Percentiles rank a stretch among this genome's conserved stretches.
These are phyloP conservation scores for Amblyjoppa fuscipennis DNA, from an alignment of 2,888 invertebrate genomes.

Conservation along the genomic window DNA sequence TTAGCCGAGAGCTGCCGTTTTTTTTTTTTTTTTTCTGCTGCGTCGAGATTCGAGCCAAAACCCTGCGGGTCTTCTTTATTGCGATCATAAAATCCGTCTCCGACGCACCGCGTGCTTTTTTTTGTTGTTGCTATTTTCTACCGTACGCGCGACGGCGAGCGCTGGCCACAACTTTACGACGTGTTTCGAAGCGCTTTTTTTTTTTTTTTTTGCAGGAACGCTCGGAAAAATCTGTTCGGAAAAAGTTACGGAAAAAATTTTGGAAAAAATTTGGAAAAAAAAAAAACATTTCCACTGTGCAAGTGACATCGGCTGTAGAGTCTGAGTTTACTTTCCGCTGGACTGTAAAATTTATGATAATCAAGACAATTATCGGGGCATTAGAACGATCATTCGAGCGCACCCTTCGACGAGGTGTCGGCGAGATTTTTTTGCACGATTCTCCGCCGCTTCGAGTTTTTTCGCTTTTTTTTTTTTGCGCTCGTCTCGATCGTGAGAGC, in stretches of 20 bases:
- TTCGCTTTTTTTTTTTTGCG: slow-evolving; percentile 36
- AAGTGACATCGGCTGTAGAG: not conserved
- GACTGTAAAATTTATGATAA: slow-evolving; percentile 6
- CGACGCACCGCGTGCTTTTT: slow-evolving; percentile 23
- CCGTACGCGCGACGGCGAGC: not conserved
- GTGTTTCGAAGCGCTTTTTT: not conserved
- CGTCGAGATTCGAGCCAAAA: slow-evolving; percentile 43
- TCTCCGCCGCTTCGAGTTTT: not conserved
- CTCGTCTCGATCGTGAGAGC: not conserved
- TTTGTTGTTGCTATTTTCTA: slow-evolving; percentile 32
- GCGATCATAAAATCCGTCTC: slow-evolving; percentile 61
- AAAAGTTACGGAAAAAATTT: not conserved
- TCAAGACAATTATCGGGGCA: slow-evolving; percentile 1
- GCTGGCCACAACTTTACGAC: slow-evolving; percentile 23
- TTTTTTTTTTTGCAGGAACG: not conserved
- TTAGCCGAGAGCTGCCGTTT: slow-evolving; percentile 42
- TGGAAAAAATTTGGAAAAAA: slow-evolving; percentile 12
- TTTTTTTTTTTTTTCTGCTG: slow-evolving; percentile 37
- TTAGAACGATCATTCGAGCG: slow-evolving; percentile 6
- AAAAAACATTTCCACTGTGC: not conserved
- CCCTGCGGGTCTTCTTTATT: slow-evolving; percentile 64
- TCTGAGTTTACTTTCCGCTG: not conserved
- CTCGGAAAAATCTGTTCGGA: slow-evolving; percentile 3
- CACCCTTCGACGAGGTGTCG: not conserved
- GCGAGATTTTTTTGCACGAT: not conserved